These are phyloP conservation scores for Eupithecia centaureata DNA, from an alignment of 2,888 invertebrate species.

Conservation along the genomic window DNA sequence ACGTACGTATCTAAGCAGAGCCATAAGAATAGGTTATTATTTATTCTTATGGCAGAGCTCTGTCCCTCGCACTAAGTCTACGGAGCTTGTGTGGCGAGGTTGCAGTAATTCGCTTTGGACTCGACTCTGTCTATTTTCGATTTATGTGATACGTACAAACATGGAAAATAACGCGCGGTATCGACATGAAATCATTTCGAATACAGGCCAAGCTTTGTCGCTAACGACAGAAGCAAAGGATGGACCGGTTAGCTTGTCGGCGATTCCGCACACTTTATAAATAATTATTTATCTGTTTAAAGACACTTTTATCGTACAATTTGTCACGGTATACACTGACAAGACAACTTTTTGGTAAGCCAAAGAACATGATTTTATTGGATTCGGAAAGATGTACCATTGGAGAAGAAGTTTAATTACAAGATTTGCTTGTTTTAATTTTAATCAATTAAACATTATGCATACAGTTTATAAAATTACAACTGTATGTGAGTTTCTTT, in stretches of 20 bases:
- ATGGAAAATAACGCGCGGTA: neutral
- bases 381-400: constrained; percentile 1
- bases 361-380: constrained; percentile 56
- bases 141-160: neutral
- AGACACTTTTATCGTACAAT: constrained; percentile 73
- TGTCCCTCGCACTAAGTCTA: too few species aligned
- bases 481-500: too few species aligned
- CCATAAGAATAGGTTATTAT: too few species aligned
- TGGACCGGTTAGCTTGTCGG: constrained; percentile 46
- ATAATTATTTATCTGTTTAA: constrained; percentile 47
- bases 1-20: too few species aligned
- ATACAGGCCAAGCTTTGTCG: constrained; percentile 29
- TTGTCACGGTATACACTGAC: constrained; percentile 70
- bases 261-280: constrained; percentile 62
- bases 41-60: too few species aligned
- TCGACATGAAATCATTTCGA: neutral
- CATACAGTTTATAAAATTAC: too few species aligned
- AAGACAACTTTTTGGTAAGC: constrained; percentile 67
- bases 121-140: too few species aligned
- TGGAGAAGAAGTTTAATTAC: too few species aligned
- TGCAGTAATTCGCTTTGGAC: too few species aligned
- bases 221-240: constrained; percentile 41
- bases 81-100: too few species aligned
- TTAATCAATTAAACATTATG: too few species aligned
- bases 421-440: too few species aligned